Evolutionary conservation across 2,888 invertebrate genomes (phyloP), one percentile per base, ranked within the genome.

Genomic region (Unio delphinus): DNA sequence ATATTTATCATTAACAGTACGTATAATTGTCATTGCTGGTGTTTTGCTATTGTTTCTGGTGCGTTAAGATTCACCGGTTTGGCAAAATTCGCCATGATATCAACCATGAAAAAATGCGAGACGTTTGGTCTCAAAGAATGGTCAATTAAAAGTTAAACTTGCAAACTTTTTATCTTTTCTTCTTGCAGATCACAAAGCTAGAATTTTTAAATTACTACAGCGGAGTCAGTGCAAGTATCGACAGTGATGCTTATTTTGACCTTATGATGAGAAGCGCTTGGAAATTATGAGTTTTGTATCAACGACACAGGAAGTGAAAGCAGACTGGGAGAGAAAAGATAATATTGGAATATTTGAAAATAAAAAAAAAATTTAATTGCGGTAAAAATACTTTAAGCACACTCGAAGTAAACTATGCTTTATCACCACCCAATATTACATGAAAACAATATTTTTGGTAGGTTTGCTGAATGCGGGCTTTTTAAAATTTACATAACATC

Each of bases 201-300:
- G 98, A 98, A 90, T 98, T 98, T 85, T 91, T 95, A 87, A 96
- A 97, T 91, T 98, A 98, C 90, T 98, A 98, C 91, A 92, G 95
- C 70, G 96, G 95, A 23, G 94, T 98, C 80, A 97, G 97, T 74
- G 96, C 97, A 59, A 97, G 97, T 0, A 95, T 98, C 81, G 98
- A 98, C 89, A 95, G 94, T 78, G 98, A 98, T 89, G 94, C 94
- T 67, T 98, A 96, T 89, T 98, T 98, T 89, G 97, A 97, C 90
- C 92, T 98, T 74, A 95, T 98, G 95, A 95, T 98, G 93, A 93
- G 97, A 71, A 95, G 95, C 85, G 94, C 96, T 1, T 98, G 73
- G 54, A 76, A 72, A 55, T 23, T 76, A 55, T 75, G 11, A 45
- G 1, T 11, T 45, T 34, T 45, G 26, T 5, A 54, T 30, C 62